A percentile compares a stretch with the other conserved stretches of the same genome.
These are phyloP conservation scores for Sardina pilchardus DNA, from an alignment of 2,113 vertebrate species.

Conservation along the genomic window DNA sequence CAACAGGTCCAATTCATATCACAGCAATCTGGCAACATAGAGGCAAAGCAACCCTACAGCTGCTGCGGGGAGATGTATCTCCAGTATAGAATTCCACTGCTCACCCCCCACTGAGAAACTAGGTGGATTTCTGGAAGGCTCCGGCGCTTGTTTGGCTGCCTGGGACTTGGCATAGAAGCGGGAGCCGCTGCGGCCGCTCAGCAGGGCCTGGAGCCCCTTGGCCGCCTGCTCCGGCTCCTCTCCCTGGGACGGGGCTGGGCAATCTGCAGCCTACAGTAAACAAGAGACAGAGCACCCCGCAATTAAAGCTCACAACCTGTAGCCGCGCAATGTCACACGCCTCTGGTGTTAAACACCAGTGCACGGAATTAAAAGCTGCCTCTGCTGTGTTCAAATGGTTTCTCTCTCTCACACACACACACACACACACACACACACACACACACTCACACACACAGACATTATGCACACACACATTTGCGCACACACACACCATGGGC, in stretches of 20 bases:
- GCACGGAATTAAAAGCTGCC: neutral
- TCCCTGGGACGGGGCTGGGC: conserved; percentile 20
- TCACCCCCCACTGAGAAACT: conserved; percentile 59
- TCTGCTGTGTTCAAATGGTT: neutral
- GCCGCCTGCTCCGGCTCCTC: conserved; percentile 60
- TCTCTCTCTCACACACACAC: neutral
- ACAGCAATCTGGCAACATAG: conserved; percentile 9
- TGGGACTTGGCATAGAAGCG: conserved; percentile 52
- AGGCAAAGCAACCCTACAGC: neutral
- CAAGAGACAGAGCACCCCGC: conserved; percentile 9
- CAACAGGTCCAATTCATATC: conserved; percentile 26
- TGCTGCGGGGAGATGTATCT: neutral
- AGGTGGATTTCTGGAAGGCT: conserved; percentile 59
- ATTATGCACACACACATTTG: neutral
- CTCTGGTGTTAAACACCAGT: neutral
- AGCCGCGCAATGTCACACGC: neutral
- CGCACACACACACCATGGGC: neutral
- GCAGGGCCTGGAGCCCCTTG: conserved; percentile 44
- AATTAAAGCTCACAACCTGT: conserved; percentile 37
- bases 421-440: neutral
- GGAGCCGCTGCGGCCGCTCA: conserved; percentile 53
- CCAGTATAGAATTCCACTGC: conserved; percentile 47
- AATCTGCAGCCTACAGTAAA: conserved; percentile 55
- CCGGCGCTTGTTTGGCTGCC: conserved; percentile 60
- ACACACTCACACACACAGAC: neutral